phyloP scores from a whole-genome alignment of 2,888 invertebrate genomes.

The Lasiommata megera region DNA sequence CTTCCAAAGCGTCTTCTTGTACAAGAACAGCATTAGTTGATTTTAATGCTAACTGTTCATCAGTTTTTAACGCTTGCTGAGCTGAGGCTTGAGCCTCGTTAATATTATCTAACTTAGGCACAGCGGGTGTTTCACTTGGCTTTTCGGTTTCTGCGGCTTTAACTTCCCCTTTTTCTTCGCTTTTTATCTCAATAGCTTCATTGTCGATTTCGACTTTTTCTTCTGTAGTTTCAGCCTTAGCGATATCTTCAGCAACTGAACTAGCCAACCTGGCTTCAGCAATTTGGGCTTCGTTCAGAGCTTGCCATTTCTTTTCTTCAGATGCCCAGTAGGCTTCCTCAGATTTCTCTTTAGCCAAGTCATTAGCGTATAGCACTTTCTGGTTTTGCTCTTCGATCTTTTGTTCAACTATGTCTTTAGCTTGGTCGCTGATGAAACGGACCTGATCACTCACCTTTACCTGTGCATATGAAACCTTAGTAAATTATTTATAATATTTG shows the following conservation, averaged over 20 bases:
- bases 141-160: slow-evolving; percentile 28
- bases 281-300: slow-evolving; percentile 56
- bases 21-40: no score
- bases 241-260: slow-evolving; percentile 40
- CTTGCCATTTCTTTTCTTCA: slow-evolving; percentile 71
- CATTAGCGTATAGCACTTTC: slow-evolving; percentile 44
- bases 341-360: slow-evolving; percentile 43
- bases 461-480: slow-evolving; percentile 12
- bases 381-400: slow-evolving; percentile 49
- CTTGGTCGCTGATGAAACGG: slow-evolving; percentile 51
- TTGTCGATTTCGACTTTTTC: slow-evolving; percentile 1
- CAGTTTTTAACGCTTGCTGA: not conserved
- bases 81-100: slow-evolving; percentile 22
- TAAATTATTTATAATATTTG: no score
- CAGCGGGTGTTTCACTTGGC: not conserved
- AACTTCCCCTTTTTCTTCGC: slow-evolving; percentile 32
- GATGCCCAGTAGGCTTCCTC: slow-evolving; percentile 52
- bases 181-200: slow-evolving; percentile 31
- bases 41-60: no score
- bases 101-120: slow-evolving; percentile 6
- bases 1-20: slow-evolving; percentile 13
- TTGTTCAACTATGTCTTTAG: slow-evolving; percentile 47
- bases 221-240: slow-evolving; percentile 30
- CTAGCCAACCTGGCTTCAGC: slow-evolving; percentile 63
- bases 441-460: slow-evolving; percentile 46